Evolutionary conservation across 2,797 vertebrate genomes (phyloP).

Genomic region (Trematomus bernacchii): DNA sequence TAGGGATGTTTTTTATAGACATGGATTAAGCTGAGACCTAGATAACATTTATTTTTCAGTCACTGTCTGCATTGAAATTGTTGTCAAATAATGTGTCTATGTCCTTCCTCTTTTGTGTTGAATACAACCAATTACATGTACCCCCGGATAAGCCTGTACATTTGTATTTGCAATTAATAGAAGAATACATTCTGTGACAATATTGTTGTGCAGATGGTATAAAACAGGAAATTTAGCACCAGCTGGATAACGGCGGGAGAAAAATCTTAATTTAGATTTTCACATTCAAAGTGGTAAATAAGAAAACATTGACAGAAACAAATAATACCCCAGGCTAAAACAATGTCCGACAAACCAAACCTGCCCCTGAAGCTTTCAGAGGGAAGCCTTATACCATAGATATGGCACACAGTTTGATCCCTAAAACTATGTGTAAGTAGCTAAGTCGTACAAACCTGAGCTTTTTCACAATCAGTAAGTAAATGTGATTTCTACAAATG

Average conservation of each 20-base stretch:
- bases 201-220: slow-evolving; percentile 19
- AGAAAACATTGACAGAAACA: slow-evolving; percentile 5
- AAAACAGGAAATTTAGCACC: slow-evolving; percentile 14
- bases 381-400: slow-evolving; percentile 51
- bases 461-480: slow-evolving; percentile 40
- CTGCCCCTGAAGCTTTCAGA: slow-evolving; percentile 52
- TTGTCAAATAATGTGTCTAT: slow-evolving; percentile 24
- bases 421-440: slow-evolving; percentile 21
- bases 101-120: slow-evolving; percentile 38
- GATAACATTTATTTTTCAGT: slow-evolving; percentile 46
- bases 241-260: slow-evolving; percentile 1
- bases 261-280: neutral
- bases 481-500: slow-evolving; percentile 58
- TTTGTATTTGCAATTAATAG: slow-evolving; percentile 42
- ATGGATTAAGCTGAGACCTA: slow-evolving; percentile 49
- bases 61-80: slow-evolving; percentile 45
- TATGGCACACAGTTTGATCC: slow-evolving; percentile 50
- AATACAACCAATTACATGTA: slow-evolving; percentile 50
- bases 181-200: slow-evolving; percentile 25
- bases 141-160: slow-evolving; percentile 45
- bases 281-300: neutral
- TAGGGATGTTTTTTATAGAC: slow-evolving; percentile 57
- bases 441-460: slow-evolving; percentile 29
- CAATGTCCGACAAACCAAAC: slow-evolving; percentile 22
- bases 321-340: slow-evolving; percentile 9